Conservation (phyloP, 2,888 invertebrate genomes). For the Trichopoda pennipes region DNA sequence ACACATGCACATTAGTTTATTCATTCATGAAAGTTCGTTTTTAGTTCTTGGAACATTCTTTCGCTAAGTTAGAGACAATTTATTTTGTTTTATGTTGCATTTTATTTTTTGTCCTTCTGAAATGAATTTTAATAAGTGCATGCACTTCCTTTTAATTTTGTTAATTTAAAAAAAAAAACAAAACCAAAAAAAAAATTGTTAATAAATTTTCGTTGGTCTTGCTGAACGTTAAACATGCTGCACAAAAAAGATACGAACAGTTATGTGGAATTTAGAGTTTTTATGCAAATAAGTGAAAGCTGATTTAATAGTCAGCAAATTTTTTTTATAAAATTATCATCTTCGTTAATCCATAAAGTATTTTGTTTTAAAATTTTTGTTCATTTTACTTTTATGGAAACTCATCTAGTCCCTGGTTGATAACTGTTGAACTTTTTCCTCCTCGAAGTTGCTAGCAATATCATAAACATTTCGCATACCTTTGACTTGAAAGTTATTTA, state of each 20-base stretch:
- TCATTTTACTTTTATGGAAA: too few species aligned
- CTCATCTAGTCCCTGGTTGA: too few species aligned
- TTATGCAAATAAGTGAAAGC: too few species aligned
- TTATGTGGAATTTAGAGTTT: background rate
- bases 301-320: too few species aligned
- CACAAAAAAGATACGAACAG: background rate
- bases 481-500: too few species aligned
- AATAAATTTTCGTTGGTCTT: conserved; percentile 4
- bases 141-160: conserved; percentile 61
- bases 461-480: too few species aligned
- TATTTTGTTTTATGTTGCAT: conserved; percentile 16
- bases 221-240: background rate
- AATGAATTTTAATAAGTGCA: conserved; percentile 66
- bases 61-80: conserved; percentile 57
- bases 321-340: too few species aligned
- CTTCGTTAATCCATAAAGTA: too few species aligned
- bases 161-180: conserved; percentile 46
- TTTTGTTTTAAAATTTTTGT: too few species aligned
- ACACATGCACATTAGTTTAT: background rate
- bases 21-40: conserved; percentile 13
- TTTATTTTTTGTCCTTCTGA: conserved; percentile 1
- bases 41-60: conserved; percentile 12
- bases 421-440: too few species aligned
- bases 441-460: too few species aligned
- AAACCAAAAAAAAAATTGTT: too few species aligned